These are phyloP conservation scores for Aporophyla nigra DNA, from an alignment of 2,888 invertebrate species.

Conservation along the genomic window DNA sequence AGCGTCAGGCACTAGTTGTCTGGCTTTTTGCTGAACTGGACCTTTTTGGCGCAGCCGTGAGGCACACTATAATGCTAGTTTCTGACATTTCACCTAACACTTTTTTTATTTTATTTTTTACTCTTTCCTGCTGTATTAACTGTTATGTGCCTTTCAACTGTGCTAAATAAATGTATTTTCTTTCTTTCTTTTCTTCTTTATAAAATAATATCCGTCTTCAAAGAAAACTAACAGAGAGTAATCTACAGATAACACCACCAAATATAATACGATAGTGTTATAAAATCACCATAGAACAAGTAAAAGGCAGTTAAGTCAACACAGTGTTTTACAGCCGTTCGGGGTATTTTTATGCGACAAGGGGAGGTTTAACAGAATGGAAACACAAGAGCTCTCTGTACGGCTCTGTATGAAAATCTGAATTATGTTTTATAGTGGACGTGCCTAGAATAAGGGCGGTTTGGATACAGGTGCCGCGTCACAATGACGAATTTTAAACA, in stretches of 20 bases:
- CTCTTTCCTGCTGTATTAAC: no score
- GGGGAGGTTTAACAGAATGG: slow-evolving; percentile 82
- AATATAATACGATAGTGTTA: slow-evolving; percentile 59
- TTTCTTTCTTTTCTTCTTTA: no score
- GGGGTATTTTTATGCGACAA: slow-evolving; percentile 81
- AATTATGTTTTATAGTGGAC: slow-evolving; percentile 90
- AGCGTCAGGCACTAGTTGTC: no score
- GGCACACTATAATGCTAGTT: no score
- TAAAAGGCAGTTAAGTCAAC: slow-evolving; percentile 66
- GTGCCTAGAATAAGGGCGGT: slow-evolving; percentile 85
- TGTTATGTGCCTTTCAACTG: no score
- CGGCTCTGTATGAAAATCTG: slow-evolving; percentile 86
- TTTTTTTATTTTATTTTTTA: no score
- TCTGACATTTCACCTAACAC: no score
- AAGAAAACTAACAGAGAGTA: neutral
- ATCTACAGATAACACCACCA: slow-evolving; percentile 30
- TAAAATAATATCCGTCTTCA: neutral
- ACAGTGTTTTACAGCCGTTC: slow-evolving; percentile 79
- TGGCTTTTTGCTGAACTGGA: no score
- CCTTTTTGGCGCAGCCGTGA: no score
- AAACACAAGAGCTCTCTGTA: slow-evolving; percentile 78
- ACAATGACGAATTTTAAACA: slow-evolving; percentile 66
- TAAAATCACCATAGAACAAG: slow-evolving; percentile 68
- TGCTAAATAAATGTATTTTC: no score
- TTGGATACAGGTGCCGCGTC: slow-evolving; percentile 71